Conservation (phyloP, 1,140 invertebrate species). For the Pteromalus puparum region DNA sequence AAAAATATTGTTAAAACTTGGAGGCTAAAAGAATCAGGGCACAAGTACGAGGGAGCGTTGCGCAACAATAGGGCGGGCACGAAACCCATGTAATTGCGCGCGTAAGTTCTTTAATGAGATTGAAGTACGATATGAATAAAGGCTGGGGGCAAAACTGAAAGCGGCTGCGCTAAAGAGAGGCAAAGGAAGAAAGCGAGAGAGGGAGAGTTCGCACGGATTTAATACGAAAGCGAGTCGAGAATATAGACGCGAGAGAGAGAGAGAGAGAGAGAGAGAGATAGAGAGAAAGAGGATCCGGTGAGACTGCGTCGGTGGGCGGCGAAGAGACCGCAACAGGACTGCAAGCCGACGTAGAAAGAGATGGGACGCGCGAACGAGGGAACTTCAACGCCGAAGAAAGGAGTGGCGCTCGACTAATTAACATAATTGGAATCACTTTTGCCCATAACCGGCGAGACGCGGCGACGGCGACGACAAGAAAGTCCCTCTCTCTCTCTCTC, state of each 20-base stretch:
- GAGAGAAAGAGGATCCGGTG: background rate
- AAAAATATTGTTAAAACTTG: conserved; percentile 15
- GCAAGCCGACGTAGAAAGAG: background rate
- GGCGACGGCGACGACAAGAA: conserved; percentile 45
- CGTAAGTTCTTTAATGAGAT: conserved; percentile 51
- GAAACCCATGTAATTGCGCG: conserved; percentile 44
- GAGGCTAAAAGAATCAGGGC: background rate
- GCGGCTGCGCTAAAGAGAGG: conserved; percentile 10
- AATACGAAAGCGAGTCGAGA: background rate
- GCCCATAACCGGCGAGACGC: conserved; percentile 60
- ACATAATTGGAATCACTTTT: conserved; percentile 67
- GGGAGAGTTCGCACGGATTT: conserved; percentile 32
- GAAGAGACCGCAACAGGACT: conserved; percentile 57
- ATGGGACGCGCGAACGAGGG: conserved; percentile 50
- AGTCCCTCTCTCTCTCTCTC: conserved; percentile 13
- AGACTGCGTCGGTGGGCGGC: conserved; percentile 52
- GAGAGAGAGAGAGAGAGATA: too few species aligned
- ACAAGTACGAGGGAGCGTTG: background rate
- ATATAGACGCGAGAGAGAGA: conserved; percentile 21
- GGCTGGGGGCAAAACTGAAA: conserved; percentile 48
- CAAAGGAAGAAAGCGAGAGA: conserved; percentile 29
- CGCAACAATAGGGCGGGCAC: conserved; percentile 16
- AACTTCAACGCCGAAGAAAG: conserved; percentile 53
- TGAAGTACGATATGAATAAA: conserved; percentile 51
- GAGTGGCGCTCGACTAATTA: conserved; percentile 61